Percentiles rank a stretch among this genome's conserved stretches.
Conservation (phyloP, 1,140 invertebrate genomes). For the Formica selysi region DNA sequence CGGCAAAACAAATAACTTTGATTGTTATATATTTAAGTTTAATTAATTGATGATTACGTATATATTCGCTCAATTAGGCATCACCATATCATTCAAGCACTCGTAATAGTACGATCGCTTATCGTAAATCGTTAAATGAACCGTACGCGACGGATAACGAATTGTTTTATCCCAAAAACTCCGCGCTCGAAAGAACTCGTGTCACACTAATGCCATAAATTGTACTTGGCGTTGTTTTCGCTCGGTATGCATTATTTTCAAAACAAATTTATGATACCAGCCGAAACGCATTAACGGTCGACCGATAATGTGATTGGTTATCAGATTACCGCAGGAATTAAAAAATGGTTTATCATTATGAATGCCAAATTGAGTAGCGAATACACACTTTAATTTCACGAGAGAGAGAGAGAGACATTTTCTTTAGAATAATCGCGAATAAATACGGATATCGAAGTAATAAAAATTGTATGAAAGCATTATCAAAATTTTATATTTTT, state of each 20-base stretch:
- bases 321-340: slow-evolving; percentile 45
- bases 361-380: slow-evolving; percentile 9
- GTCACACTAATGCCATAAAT: slow-evolving; percentile 33
- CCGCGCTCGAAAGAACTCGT: slow-evolving; percentile 31
- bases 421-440: background rate
- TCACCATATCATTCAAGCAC: background rate
- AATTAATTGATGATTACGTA: slow-evolving; percentile 19
- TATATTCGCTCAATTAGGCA: background rate
- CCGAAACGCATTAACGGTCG: slow-evolving; percentile 35
- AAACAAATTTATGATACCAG: slow-evolving; percentile 36
- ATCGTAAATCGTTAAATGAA: slow-evolving; percentile 46
- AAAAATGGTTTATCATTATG: slow-evolving; percentile 19
- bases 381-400: slow-evolving; percentile 8
- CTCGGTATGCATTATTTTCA: slow-evolving; percentile 46
- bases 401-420: slow-evolving; percentile 22
- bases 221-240: slow-evolving; percentile 34
- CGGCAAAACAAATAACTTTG: background rate
- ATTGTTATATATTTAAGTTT: background rate
- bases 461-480: background rate
- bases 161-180: slow-evolving; percentile 44
- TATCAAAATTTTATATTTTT: background rate
- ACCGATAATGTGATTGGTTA: slow-evolving; percentile 48
- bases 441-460: background rate
- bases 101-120: slow-evolving; percentile 1
- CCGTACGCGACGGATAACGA: background rate